Evolutionary conservation across 2,797 vertebrate species (phyloP), one percentile per base, ranked within the genome.

Genomic region (Chromobotia macracanthus): DNA sequence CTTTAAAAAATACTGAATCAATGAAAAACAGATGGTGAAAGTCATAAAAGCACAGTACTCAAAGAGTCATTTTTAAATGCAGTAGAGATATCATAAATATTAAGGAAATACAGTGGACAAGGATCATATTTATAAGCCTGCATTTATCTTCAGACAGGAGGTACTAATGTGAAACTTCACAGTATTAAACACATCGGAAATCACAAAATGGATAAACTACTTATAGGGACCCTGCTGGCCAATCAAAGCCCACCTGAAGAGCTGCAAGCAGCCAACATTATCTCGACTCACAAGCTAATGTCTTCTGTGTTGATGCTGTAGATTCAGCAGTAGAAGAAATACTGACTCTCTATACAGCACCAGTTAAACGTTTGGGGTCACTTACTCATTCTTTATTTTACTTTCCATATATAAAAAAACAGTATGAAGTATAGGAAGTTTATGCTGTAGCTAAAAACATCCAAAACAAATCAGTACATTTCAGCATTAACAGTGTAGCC

Each of bases 1-100:
- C 31, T 75, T 67, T 70, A 55, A 70, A 19, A 28, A 46, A 70
- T 48, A 46, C 51, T 60, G 72, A 23, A 56, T 21, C 56, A 58
- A 56, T 77, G 41, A 60, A 48, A 77, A 68, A 21, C 75, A 68
- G 51, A 77, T 68, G 64, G 63, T 41, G 15, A 67, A 55, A 35
- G 19, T 44, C 63, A 67, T 67, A 56, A 67, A 76, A 55, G 16
- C 5, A 28, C 31, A 53, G 31, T 53, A 41, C 58, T 4, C 10
- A 21, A 58, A 68, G 35, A 79, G n/a, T n/a, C 2, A 18, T 71
- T 21, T 55, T 15, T 50, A 50, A 50, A 50, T 23, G 38, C 18
- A 23, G 13, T 25, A 55, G 3, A 12, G 61, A 66, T 75, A 53
- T 19, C 19, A 25, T 44, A 8, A n/a, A 16, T 64, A 56, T 23